These are phyloP conservation scores for Drosophila cardini DNA, from an alignment of 1,140 invertebrate species.

Conservation along the genomic window DNA sequence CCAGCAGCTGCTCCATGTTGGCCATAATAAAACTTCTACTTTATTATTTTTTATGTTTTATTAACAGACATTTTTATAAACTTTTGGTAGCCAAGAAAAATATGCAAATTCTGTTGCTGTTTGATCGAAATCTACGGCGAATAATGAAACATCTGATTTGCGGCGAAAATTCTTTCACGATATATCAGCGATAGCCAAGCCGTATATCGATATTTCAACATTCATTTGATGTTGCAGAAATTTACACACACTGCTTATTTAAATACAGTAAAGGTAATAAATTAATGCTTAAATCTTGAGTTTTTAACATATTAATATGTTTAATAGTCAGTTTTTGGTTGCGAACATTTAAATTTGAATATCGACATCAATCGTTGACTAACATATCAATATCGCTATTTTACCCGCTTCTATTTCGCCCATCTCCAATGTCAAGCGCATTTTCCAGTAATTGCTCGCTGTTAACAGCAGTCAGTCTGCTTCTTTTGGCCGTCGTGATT, in stretches of 20 bases:
- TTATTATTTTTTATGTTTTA: background rate
- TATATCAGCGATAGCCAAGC: background rate
- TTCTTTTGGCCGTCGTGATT: conserved; percentile 54
- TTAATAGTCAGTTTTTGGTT: too few species aligned
- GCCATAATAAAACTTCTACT: background rate
- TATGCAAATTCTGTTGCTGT: conserved; percentile 48
- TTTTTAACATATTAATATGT: too few species aligned
- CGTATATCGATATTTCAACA: conserved; percentile 8
- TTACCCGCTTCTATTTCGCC: background rate
- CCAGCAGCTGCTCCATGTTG: conserved; percentile 35
- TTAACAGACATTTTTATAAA: conserved; percentile 22
- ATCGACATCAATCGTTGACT: conserved; percentile 20
- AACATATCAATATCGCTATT: background rate
- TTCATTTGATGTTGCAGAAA: background rate
- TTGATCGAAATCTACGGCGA: conserved; percentile 32
- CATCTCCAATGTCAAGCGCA: conserved; percentile 24
- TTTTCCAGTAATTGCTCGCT: conserved; percentile 17
- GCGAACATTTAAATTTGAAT: too few species aligned
- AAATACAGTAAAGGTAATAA: too few species aligned
- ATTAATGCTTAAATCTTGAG: too few species aligned
- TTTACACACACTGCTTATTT: too few species aligned
- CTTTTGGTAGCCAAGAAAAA: conserved; percentile 24
- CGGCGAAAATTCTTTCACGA: background rate
- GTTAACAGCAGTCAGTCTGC: conserved; percentile 49
- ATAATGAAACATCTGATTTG: conserved; percentile 29